Percentiles rank a stretch among this genome's conserved stretches.
Conservation (phyloP, 2,797 vertebrate species). For the Hephaestus fuliginosus region DNA sequence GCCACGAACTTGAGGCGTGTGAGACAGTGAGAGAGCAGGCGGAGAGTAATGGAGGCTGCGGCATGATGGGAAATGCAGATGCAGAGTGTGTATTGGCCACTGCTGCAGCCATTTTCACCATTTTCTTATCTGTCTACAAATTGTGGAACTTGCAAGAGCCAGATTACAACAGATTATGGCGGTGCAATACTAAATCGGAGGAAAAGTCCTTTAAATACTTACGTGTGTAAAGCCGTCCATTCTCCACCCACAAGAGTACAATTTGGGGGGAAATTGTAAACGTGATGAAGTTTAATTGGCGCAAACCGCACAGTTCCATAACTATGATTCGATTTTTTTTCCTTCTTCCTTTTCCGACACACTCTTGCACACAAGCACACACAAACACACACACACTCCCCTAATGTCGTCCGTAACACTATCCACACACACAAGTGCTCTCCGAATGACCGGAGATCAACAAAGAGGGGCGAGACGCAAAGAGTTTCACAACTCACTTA, state of each 20-base stretch:
- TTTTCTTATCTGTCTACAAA: neutral
- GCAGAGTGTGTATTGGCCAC: neutral
- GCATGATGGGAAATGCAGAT: neutral
- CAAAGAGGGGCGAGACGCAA: slow-evolving; percentile 71
- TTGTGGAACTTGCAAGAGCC: neutral
- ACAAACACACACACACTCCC: slow-evolving; percentile 3
- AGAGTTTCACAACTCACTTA: slow-evolving; percentile 84
- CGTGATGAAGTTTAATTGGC: neutral
- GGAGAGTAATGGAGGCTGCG: neutral
- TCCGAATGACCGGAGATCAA: slow-evolving; percentile 67
- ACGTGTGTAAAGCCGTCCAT: neutral
- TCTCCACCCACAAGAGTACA: neutral
- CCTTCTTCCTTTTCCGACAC: neutral
- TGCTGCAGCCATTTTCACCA: neutral
- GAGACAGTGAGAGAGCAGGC: neutral
- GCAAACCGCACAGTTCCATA: slow-evolving; percentile 1
- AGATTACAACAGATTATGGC: neutral
- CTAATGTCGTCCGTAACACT: slow-evolving; percentile 62
- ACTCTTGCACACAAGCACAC: neutral
- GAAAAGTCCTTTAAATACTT: neutral
- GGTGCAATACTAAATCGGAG: neutral
- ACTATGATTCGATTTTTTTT: slow-evolving; percentile 15
- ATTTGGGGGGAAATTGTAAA: neutral
- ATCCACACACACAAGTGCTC: slow-evolving; percentile 63
- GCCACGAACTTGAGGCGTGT: neutral